Evolutionary conservation across 1,140 invertebrate genomes (phyloP), one percentile per base, ranked within the genome.

Genomic region (Dinothrombium tinctorium): DNA sequence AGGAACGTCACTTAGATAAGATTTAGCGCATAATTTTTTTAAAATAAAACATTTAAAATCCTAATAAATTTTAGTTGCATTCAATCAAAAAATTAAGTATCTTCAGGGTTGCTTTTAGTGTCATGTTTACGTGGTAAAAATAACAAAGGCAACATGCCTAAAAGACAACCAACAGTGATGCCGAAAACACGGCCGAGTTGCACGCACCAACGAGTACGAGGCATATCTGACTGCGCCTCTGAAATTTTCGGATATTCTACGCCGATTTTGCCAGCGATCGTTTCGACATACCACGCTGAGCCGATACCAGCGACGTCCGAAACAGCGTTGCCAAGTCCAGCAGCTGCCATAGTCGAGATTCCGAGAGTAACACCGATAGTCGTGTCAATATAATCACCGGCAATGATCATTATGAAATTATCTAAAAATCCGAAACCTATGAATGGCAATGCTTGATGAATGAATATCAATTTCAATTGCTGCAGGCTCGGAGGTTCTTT

Each of bases 371-470:
- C 69, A 40, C 82, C 82, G 49, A 94, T 64, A 36, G 71, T 71
- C 36, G 68, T 57, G 60, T 96, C 90, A 50, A 96, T 95, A 52
- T 86, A 86, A 60, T 95, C 89, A 32, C 90, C 89, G 9, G 86
- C 84, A 51, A 89, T 61, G 43, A 95, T 84, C 87, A 95, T 94
- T 46, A 92, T 76, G 53, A 86, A 80, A 60, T 94, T 94, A 57
- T 94, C 87, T 37, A 95, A 67, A 61, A 95, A 90, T 41, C 89
- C 89, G 65, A 95, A 95, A 9, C 82, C 86, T 56, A 95, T 70
- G 58, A 94, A 94, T 11, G 86, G 87, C 49, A 90, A 72, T 9
- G 79, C 74, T 61, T 90, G 89, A 43, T 79, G 71, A 33, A 83
- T 55, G 47, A 66, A 69, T 53, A 86, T 77, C 83, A 64, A 33